phyloP scores from a whole-genome alignment of 1,140 invertebrate genomes.

The Micrasema minimum region DNA sequence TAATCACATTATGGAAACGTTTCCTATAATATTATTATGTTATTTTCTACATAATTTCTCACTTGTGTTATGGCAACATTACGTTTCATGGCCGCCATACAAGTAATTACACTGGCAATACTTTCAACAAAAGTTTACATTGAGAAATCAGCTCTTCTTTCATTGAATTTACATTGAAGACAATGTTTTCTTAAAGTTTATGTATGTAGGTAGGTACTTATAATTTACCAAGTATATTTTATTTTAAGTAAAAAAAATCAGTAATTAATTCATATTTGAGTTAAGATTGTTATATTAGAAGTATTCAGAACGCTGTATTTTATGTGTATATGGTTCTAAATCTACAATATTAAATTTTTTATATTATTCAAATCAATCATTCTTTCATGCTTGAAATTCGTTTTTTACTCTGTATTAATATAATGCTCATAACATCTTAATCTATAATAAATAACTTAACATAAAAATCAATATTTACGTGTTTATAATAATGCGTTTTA shows the following conservation, averaged over 20 bases:
- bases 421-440: conserved; percentile 23
- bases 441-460: conserved; percentile 41
- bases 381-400: conserved; percentile 25
- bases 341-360: too few relatives aligned
- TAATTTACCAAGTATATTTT: too few relatives aligned
- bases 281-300: too few relatives aligned
- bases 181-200: too few relatives aligned
- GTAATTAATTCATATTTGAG: too few relatives aligned
- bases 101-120: conserved; percentile 15
- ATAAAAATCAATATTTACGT: conserved; percentile 20
- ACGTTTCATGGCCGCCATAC: conserved; percentile 25
- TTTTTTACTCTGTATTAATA: neutral
- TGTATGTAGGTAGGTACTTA: too few relatives aligned
- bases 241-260: too few relatives aligned
- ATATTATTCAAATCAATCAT: too few relatives aligned
- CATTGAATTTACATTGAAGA: too few relatives aligned
- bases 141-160: too few relatives aligned
- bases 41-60: conserved; percentile 27
- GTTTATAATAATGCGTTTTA: neutral
- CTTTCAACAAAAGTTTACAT: neutral
- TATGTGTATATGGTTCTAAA: too few relatives aligned
- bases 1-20: conserved; percentile 44
- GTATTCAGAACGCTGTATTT: too few relatives aligned
- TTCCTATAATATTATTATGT: conserved; percentile 21
- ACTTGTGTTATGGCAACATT: conserved; percentile 37